Percentiles rank a stretch among this genome's conserved stretches.
These are phyloP conservation scores for Ia io DNA, from an alignment of 2,113 vertebrate species.

Conservation along the genomic window DNA sequence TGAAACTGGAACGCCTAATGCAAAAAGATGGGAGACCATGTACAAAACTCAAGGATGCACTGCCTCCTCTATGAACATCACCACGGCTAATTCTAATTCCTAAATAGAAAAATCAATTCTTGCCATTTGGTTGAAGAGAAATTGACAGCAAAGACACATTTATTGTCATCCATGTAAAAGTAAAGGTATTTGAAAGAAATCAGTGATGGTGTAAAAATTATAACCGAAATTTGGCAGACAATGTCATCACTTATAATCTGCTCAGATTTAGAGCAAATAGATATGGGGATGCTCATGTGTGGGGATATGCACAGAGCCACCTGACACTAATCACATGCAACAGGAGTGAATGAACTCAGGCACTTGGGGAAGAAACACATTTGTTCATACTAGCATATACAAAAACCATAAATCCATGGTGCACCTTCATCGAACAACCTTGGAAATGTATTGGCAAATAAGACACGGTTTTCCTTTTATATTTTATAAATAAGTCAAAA, in stretches of 20 bases:
- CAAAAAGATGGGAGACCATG: background rate
- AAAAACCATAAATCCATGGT: background rate
- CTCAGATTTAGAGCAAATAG: background rate
- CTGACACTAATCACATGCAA: background rate
- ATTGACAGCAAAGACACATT: background rate
- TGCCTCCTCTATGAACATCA: background rate
- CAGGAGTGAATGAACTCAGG: background rate
- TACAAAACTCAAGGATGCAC: rapidly evolving
- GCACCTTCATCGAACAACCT: background rate
- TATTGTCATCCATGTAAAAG: background rate
- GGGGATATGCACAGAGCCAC: background rate
- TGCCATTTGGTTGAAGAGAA: background rate
- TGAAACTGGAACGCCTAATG: background rate
- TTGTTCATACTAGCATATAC: background rate
- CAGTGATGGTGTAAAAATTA: background rate
- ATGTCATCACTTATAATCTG: background rate
- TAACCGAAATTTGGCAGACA: background rate
- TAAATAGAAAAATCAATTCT: background rate
- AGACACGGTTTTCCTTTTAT: background rate
- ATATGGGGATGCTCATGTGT: background rate
- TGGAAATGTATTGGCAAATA: background rate
- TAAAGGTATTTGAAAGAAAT: background rate
- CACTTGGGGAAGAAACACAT: background rate
- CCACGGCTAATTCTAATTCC: background rate
- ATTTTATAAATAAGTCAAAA: background rate